Base-by-base conservation (phyloP, 2,113 vertebrate genomes). In the Murina feae region DNA sequence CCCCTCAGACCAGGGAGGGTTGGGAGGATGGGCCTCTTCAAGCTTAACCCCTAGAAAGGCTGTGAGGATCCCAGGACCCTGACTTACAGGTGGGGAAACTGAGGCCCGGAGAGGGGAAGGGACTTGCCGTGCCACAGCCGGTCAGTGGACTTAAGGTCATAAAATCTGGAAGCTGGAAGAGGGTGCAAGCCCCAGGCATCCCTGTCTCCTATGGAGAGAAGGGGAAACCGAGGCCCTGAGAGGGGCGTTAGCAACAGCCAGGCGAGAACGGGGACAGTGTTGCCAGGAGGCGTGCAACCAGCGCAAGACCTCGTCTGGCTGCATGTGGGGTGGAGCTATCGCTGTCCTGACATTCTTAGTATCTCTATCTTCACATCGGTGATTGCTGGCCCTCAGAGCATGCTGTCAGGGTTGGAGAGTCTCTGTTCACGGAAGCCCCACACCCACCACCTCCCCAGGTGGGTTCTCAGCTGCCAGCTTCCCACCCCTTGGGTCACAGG, bases 261-360 rank as follows among this genome's bases (percentile, higher is more conserved):
- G 49, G 7, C 4, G 14, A 55, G 80, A 32, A 44, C 11, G 0
- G 79, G 71, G 18, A 85, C 5, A 51, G 16, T 4, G 16, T 18
- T 0, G 0, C 9, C 35, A 8, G 5, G 0, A 35, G 58, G n/a
- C 12, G 1, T 4, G 32, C 13, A 23, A 35, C 53, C 72, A 66
- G 42, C 4, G 5, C 12, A 28, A n/a, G n/a, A 69, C 47, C 23
- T 4, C 6, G 18, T n/a, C 32, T 39, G 18, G 39, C 32, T 39
- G 8, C 1, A 2, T 20, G 39, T 53, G 39, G 37, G 5, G n/a
- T 14, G 17, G 32, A 55, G 51, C 18, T 55, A 23, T 2, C 12
- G 3, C 49, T 0, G 12, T 71, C 60, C 83, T 68, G 28, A 66
- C 60, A 53, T 71, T 44, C 39, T 37, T 47, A 42, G 16, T 47